These are phyloP conservation scores for Oryzias woworae DNA, from an alignment of 2,113 vertebrate species.

Conservation along the genomic window DNA sequence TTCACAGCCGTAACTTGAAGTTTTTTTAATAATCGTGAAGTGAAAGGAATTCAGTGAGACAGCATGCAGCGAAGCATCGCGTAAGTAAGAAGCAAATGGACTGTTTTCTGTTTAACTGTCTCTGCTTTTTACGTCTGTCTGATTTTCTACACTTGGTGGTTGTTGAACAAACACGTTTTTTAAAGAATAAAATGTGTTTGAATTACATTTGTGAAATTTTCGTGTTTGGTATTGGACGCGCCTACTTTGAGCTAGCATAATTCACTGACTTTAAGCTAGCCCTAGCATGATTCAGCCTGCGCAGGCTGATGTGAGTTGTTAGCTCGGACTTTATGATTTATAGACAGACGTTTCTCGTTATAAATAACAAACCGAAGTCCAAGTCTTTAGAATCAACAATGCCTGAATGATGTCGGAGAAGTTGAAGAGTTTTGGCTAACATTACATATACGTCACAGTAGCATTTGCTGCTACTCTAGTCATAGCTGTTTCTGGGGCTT, in stretches of 20 bases:
- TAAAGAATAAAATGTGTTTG: not conserved
- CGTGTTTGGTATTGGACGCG: not conserved
- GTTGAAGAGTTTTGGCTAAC: too few relatives aligned
- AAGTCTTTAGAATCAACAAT: too few relatives aligned
- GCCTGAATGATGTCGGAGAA: too few relatives aligned
- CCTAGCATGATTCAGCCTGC: not conserved
- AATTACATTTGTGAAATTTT: too few relatives aligned
- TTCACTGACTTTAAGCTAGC: too few relatives aligned
- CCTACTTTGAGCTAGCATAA: too few relatives aligned
- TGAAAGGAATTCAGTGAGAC: slow-evolving; percentile 1
- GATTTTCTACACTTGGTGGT: not conserved
- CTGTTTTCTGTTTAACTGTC: not conserved
- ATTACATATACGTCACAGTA: too few relatives aligned
- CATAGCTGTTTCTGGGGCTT: too few relatives aligned
- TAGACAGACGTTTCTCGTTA: not conserved
- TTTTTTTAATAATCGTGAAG: not conserved
- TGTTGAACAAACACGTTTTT: not conserved
- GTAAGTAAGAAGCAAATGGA: slow-evolving; percentile 53
- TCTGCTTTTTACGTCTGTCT: not conserved
- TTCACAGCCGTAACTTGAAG: not conserved
- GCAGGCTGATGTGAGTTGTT: not conserved
- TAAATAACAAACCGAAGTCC: not conserved
- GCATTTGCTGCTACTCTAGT: too few relatives aligned
- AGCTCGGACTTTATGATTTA: not conserved
- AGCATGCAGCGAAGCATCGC: slow-evolving; percentile 80